Evolutionary conservation across 2,888 invertebrate genomes (phyloP), one percentile per base, ranked within the genome.

Genomic region (Polia nebulosa): DNA sequence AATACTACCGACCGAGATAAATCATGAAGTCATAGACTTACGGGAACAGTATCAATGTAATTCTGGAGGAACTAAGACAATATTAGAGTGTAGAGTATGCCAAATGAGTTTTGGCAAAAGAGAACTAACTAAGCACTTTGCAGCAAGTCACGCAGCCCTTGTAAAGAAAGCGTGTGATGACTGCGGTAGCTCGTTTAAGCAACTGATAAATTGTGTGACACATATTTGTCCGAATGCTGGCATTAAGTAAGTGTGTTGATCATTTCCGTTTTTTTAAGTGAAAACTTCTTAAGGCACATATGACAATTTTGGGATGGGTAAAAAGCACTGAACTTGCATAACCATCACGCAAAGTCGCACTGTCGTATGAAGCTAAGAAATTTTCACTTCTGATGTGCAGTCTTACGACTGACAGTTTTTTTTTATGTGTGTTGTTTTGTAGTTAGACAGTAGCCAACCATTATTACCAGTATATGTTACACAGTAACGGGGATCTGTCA

Each of bases 21-120:
- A 22, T 2, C n/a, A 11, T 0, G 57, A 84, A 9, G 47, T 68
- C 0, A 65, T 89, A 0, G 90, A 93, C 62, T 53, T 92, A 4
- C 76, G 84, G 0, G 41, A 55, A 3, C 7, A 72, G 1, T 86
- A 86, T 36, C 82, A 85, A 0, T 2, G 1, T 13, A 8, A 8
- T n/a, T 2, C 0, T 2, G 8, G 1, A 15, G 15, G n/a, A 3
- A 3, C 13, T 0, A 1, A 8, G 3, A 22, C 2, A 7, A 2
- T 2, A 5, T 1, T 9, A 9, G 17, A n/a, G 2, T 74, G 73
- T 29, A 5, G 9, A 11, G 15, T 58, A 1, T 74, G 73, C 41
- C n/a, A 27, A 0, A 27, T 39, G 3, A 7, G 3, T 0, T 55
- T n/a, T n/a, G 0, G 0, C 0, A 6, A 9, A 17, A 53, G 5